phyloP scores from a whole-genome alignment of 2,888 invertebrate genomes.

The Rhamnusium bicolor region DNA sequence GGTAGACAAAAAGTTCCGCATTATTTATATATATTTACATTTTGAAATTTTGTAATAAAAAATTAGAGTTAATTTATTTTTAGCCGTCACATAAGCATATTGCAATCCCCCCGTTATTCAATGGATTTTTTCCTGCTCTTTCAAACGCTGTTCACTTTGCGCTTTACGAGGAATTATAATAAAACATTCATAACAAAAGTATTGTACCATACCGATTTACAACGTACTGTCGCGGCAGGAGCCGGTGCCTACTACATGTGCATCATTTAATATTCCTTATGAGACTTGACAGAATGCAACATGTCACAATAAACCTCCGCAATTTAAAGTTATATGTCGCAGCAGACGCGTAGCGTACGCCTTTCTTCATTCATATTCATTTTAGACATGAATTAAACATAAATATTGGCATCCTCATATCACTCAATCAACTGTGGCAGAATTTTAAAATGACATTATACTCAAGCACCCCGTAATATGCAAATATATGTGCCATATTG shows the following conservation, averaged over 20 bases:
- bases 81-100: not conserved
- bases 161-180: not conserved
- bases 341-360: constrained; percentile 23
- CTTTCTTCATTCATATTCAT: constrained; percentile 56
- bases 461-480: not conserved
- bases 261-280: constrained; percentile 50
- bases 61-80: not conserved
- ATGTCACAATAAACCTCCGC: constrained; percentile 51
- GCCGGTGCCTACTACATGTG: not conserved
- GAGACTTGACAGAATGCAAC: constrained; percentile 47
- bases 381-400: constrained; percentile 54
- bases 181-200: not conserved
- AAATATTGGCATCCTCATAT: constrained; percentile 11
- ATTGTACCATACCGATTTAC: not conserved
- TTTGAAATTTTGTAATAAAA: too few relatives aligned
- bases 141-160: not conserved
- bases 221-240: not conserved
- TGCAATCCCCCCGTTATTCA: not conserved
- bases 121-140: not conserved
- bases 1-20: too few relatives aligned
- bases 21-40: too few relatives aligned
- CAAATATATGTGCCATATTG: not conserved
- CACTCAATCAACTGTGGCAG: constrained; percentile 11
- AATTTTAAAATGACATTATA: not conserved
- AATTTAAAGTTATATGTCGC: constrained; percentile 41